Percentiles rank a stretch among this genome's conserved stretches.
Conservation (phyloP, 2,797 vertebrate species). For the Sardinella longiceps region DNA sequence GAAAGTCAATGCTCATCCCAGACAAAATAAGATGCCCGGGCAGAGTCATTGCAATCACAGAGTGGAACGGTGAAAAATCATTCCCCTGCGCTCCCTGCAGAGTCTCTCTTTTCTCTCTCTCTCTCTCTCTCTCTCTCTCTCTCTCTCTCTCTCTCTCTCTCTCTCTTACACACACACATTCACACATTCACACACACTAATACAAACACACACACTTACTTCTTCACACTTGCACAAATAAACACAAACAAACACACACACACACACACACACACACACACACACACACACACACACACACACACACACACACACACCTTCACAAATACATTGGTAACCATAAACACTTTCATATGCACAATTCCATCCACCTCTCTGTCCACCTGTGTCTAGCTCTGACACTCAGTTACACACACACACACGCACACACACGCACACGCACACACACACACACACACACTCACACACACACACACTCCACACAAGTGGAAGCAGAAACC, state of each 20-base stretch:
- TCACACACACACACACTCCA: neutral
- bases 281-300: neutral
- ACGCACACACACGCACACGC: neutral
- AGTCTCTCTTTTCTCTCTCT: neutral
- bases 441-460: neutral
- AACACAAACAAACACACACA: neutral
- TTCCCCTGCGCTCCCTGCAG: conserved; percentile 16
- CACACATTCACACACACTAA: conserved; percentile 28
- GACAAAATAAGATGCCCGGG: conserved; percentile 43
- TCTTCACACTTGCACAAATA: neutral
- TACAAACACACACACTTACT: conserved; percentile 18
- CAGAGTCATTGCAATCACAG: conserved; percentile 46
- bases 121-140: neutral
- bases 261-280: neutral
- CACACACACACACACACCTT: neutral
- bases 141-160: no score
- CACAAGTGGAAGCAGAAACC: neutral
- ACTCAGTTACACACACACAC: neutral
- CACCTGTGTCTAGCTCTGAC: no score
- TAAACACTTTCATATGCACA: no score
- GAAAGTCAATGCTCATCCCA: conserved; percentile 51
- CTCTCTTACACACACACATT: neutral
- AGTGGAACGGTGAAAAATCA: conserved; percentile 45
- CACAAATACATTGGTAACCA: neutral
- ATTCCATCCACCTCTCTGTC: no score